Conservation (phyloP, 2,797 vertebrate genomes). For the Pseudochirops corinnae region DNA sequence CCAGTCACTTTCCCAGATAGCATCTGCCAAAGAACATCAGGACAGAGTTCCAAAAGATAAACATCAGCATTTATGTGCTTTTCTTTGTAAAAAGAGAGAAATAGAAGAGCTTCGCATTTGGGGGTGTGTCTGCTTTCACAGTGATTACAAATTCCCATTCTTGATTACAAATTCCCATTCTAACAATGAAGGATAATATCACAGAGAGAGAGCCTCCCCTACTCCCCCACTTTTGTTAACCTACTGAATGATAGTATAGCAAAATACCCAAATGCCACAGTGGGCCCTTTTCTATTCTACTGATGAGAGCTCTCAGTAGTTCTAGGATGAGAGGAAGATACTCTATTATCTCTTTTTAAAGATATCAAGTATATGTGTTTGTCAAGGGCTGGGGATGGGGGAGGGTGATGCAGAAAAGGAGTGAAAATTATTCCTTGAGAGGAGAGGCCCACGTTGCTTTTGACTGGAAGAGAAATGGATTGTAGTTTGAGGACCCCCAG, state of each 20-base stretch:
- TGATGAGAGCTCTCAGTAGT: slow-evolving; percentile 82
- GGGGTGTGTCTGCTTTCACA: slow-evolving; percentile 57
- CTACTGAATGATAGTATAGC: slow-evolving; percentile 64
- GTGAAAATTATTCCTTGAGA: neutral
- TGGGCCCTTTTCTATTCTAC: slow-evolving; percentile 81
- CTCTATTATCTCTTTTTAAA: slow-evolving; percentile 77
- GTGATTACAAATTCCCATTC: slow-evolving; percentile 65
- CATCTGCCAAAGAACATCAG: slow-evolving; percentile 45
- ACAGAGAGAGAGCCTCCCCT: slow-evolving; percentile 63
- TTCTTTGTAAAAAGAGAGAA: slow-evolving; percentile 10
- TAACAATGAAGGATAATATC: slow-evolving; percentile 72
- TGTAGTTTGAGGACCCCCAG: slow-evolving; percentile 63
- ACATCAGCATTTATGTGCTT: slow-evolving; percentile 50
- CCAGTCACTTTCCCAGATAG: slow-evolving; percentile 9
- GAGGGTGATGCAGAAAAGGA: neutral
- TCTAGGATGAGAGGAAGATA: slow-evolving; percentile 80
- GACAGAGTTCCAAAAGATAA: slow-evolving; percentile 54
- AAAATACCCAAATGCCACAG: slow-evolving; percentile 67
- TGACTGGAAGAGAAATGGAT: slow-evolving; percentile 71
- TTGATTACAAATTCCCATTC: slow-evolving; percentile 66
- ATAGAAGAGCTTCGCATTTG: slow-evolving; percentile 36
- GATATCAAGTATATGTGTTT: slow-evolving; percentile 44
- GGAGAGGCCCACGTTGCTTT: slow-evolving; percentile 62
- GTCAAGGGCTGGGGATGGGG: slow-evolving; percentile 72
- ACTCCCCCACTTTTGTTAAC: slow-evolving; percentile 65